Percentiles rank a stretch among this genome's conserved stretches.
phyloP scores from a whole-genome alignment of 2,113 vertebrate species.

The Ctenodactylus gundi region DNA sequence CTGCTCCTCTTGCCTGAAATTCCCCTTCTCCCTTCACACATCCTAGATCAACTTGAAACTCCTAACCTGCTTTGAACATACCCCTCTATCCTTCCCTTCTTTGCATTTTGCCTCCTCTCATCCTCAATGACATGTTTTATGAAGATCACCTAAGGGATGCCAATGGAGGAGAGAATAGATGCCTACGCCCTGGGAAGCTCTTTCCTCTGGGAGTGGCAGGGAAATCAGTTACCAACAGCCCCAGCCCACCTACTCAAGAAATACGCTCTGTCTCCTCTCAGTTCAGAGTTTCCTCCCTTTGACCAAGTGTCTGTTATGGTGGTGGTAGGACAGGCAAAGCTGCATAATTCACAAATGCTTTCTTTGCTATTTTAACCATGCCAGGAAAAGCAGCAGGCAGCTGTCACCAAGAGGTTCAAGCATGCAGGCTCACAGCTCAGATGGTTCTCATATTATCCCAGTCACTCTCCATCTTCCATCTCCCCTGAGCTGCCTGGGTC shows the following conservation, averaged over 20 bases:
- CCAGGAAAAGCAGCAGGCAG: background rate
- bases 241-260: background rate
- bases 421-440: background rate
- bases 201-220: background rate
- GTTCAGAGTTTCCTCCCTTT: background rate
- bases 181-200: background rate
- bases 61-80: background rate
- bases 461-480: background rate
- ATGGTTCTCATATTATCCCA: background rate
- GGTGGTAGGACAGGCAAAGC: background rate
- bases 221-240: background rate
- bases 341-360: background rate
- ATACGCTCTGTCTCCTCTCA: background rate
- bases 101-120: background rate
- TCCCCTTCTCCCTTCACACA: background rate
- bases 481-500: fast-evolving
- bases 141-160: background rate
- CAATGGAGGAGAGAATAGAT: background rate
- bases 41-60: background rate
- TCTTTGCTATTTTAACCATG: background rate
- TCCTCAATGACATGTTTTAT: background rate
- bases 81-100: background rate
- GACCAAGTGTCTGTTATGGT: too few species aligned
- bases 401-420: background rate
- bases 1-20: background rate